phyloP scores from a whole-genome alignment of 2,888 invertebrate genomes.

The Macrophya alboannulata region DNA sequence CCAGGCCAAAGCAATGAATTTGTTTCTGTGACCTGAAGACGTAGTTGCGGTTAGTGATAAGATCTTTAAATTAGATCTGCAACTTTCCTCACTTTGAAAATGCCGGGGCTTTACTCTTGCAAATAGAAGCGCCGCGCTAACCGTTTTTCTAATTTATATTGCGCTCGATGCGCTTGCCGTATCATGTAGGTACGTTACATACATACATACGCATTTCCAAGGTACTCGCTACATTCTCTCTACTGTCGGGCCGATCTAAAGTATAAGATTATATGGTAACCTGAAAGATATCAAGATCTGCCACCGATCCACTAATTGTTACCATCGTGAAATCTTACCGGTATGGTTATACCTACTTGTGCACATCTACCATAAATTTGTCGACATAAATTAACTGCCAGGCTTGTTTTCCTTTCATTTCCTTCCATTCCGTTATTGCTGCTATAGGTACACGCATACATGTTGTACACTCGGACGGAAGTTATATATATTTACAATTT shows the following conservation, averaged over 20 bases:
- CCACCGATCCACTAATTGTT: constrained; percentile 40
- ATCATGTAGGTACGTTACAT: background rate
- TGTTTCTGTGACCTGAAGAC: constrained; percentile 9
- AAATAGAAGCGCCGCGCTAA: background rate
- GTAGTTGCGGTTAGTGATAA: constrained; percentile 1
- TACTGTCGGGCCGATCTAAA: constrained; percentile 6
- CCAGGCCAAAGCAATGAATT: constrained; percentile 42
- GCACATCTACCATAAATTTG: background rate
- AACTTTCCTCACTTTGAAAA: constrained; percentile 21
- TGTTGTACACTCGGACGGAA: background rate
- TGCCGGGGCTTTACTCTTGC: background rate
- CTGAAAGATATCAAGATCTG: constrained; percentile 40
- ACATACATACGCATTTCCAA: background rate
- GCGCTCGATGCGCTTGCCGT: constrained; percentile 28
- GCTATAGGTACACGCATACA: background rate
- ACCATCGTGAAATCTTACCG: constrained; percentile 30
- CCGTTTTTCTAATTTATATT: constrained; percentile 36
- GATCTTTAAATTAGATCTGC: constrained; percentile 28
- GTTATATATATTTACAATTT: no score
- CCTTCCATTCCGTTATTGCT: background rate
- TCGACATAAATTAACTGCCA: constrained; percentile 6
- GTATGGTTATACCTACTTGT: background rate
- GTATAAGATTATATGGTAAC: constrained; percentile 37
- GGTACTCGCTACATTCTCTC: background rate
- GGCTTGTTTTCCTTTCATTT: background rate